Percentiles rank a stretch among this genome's conserved stretches.
Evolutionary conservation across 2,113 vertebrate genomes (phyloP).

Genomic region (Anoplopoma fimbria): DNA sequence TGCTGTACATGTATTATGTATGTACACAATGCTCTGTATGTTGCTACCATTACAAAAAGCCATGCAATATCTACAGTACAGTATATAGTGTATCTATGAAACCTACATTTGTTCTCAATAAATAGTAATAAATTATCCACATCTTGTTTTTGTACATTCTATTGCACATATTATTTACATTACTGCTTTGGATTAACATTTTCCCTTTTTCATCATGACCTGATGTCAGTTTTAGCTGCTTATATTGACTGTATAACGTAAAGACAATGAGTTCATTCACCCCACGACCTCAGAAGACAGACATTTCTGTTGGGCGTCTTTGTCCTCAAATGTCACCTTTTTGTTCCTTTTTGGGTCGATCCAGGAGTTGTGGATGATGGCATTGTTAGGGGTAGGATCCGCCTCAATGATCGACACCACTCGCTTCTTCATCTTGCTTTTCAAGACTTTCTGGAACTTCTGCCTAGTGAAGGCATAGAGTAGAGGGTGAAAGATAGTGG

Average conservation of each 20-base stretch:
- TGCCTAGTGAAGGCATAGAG: constrained; percentile 98
- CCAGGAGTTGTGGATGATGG: constrained; percentile 98
- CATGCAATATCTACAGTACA: constrained; percentile 84
- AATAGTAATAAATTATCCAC: constrained; percentile 84
- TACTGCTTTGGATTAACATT: constrained; percentile 79
- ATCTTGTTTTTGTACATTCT: constrained; percentile 73
- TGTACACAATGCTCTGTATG: constrained; percentile 73
- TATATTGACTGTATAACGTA: constrained; percentile 35
- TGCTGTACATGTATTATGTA: constrained; percentile 67
- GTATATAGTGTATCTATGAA: constrained; percentile 78
- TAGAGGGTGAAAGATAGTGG: constrained; percentile 97
- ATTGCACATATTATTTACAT: constrained; percentile 75
- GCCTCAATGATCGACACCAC: constrained; percentile 98
- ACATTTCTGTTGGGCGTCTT: constrained; percentile 92
- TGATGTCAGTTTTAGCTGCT: constrained; percentile 71
- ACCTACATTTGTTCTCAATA: constrained; percentile 83
- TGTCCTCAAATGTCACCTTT: constrained; percentile 94
- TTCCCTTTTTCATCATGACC: constrained; percentile 76
- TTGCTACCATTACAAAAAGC: constrained; percentile 78
- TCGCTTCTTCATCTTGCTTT: constrained; percentile 99
- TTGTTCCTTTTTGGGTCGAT: constrained; percentile 97
- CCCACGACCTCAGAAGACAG: constrained; percentile 89
- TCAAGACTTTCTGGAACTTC: constrained; percentile 98
- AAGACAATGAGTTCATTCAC: constrained; percentile 56
- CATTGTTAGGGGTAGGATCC: constrained; percentile 94